Conservation (phyloP, 1,140 invertebrate genomes). For the Ephestia elutella region DNA sequence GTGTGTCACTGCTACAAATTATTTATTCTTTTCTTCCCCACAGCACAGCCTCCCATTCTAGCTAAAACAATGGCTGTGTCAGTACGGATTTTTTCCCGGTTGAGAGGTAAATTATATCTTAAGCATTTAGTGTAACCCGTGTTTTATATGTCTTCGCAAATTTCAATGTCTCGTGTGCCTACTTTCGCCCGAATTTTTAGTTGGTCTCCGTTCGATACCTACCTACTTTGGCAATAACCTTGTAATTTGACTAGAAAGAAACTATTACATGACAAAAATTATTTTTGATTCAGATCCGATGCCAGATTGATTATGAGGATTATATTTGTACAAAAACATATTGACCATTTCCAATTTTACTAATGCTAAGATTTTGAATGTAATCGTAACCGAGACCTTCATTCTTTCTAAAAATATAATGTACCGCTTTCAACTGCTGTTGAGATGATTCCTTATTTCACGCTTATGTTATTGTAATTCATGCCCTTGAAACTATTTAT, state of each 20-base stretch:
- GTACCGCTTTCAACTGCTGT: slow-evolving; percentile 12
- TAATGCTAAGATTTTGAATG: too few relatives aligned
- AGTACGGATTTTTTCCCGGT: slow-evolving; percentile 55
- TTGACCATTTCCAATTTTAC: too few relatives aligned
- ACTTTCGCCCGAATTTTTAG: not conserved
- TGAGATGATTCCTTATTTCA: not conserved
- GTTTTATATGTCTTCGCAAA: slow-evolving; percentile 4
- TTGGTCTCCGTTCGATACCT: too few relatives aligned
- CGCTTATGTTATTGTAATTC: not conserved
- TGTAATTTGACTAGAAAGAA: slow-evolving; percentile 20
- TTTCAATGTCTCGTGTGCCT: not conserved
- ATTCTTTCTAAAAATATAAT: slow-evolving; percentile 46
- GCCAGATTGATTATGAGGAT: not conserved
- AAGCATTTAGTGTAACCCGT: not conserved
- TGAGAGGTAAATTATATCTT: slow-evolving; percentile 47
- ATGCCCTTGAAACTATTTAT: not conserved
- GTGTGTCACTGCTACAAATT: slow-evolving; percentile 58
- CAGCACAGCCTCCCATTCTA: slow-evolving; percentile 23
- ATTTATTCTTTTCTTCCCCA: slow-evolving; percentile 31
- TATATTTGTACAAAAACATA: not conserved
- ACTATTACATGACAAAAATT: slow-evolving; percentile 7
- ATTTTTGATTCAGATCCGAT: not conserved
- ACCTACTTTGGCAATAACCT: slow-evolving; percentile 20
- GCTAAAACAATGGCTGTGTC: slow-evolving; percentile 63
- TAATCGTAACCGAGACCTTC: slow-evolving; percentile 49